phyloP scores from a whole-genome alignment of 2,113 vertebrate species.

The Chitala chitala region DNA sequence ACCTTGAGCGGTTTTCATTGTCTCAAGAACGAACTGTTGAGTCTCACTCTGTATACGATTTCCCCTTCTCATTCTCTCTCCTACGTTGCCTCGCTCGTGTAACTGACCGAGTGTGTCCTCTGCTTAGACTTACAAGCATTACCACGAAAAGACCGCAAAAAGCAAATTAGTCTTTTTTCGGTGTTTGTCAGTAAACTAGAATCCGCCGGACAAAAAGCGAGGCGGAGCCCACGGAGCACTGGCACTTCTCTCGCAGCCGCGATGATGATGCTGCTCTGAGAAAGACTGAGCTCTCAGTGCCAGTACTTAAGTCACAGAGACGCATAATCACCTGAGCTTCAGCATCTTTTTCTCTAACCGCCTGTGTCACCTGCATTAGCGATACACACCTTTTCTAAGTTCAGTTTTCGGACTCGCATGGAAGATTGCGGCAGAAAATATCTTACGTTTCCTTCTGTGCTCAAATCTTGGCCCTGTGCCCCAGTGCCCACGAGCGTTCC shows the following conservation, averaged over 20 bases:
- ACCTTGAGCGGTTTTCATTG: constrained; percentile 75
- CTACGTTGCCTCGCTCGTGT: constrained; percentile 43
- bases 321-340: constrained; percentile 62
- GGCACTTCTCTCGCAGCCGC: constrained; percentile 34
- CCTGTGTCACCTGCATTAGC: constrained; percentile 5
- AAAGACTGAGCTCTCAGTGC: constrained; percentile 71
- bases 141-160: constrained; percentile 48
- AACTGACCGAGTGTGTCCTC: constrained; percentile 57
- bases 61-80: constrained; percentile 31
- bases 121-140: constrained; percentile 65
- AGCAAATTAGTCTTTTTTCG: constrained; percentile 34
- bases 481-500: background rate
- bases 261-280: constrained; percentile 65
- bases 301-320: constrained; percentile 54
- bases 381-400: constrained; percentile 46
- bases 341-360: background rate
- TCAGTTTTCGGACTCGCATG: background rate
- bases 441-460: constrained; percentile 10
- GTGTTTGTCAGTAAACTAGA: constrained; percentile 32
- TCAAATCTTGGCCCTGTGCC: background rate
- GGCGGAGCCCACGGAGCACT: constrained; percentile 62
- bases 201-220: constrained; percentile 38
- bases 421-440: constrained; percentile 11
- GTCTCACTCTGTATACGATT: constrained; percentile 48
- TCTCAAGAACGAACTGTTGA: constrained; percentile 65